Base-by-base conservation (phyloP, 2,797 vertebrate species). In the Austrolebias charrua region DNA sequence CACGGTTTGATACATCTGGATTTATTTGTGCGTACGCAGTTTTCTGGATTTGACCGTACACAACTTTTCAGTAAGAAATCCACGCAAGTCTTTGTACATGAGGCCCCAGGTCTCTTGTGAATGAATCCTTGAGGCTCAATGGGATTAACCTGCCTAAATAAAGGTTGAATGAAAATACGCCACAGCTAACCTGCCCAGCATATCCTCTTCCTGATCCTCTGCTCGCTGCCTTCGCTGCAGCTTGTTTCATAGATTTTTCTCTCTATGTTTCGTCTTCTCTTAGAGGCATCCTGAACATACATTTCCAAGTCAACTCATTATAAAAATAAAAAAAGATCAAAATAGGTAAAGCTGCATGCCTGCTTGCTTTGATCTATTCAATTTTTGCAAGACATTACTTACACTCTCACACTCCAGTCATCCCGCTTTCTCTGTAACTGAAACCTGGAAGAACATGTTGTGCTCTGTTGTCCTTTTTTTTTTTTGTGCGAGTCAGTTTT, bases 341-440 rank as follows among this genome's bases (percentile, higher is more conserved):
- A 73, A 71, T 60, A 38, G 44, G 59, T 53, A 40, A 33, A 12
- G 60, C 67, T 70, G 64, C 59, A 60, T 61, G 40, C 55, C 33
- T 57, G 20, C 71, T 73, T 63, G 63, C 73, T 80, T 73, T 83
- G 66, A 83, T 86, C 61, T 73, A 48, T 81, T 80, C 56, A 64
- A 44, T 80, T 68, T 63, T 70, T 69, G 61, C 63, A 54, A 60
- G 12, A 38, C 55, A 55, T 81, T 81, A 58, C 68, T 73, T 71
- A 79, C 24, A 56, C 20, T 44, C 35, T 35, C 24, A 59, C 20
- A 35, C 35, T 35, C 20, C 29, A 68, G 58, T 60, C 62, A 43
- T 62, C 48, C 28, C 18, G 60, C 35, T 69, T 57, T 50, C 47
- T 68, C 29, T 43, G 48, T 78, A 62, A 74, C 56, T 58, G 66